Evolutionary conservation across 2,797 vertebrate species (phyloP), one percentile per base, ranked within the genome.

Genomic region (Anabas testudineus): DNA sequence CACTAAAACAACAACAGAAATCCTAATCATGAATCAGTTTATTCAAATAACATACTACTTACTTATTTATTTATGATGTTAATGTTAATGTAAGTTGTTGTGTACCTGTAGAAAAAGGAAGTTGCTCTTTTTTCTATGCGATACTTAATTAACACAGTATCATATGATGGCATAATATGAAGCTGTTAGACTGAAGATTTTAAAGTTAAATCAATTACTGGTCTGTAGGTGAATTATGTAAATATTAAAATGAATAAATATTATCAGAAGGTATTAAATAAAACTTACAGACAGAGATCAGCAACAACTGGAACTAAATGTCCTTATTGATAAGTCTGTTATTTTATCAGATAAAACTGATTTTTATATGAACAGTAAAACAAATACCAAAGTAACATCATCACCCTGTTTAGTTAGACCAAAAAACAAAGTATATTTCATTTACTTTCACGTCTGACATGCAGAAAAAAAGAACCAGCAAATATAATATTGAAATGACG

Each of bases 191-290:
- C n/a, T n/a, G 52, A 28, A 59, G 7, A 19, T 30, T 67, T 32
- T 32, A 1, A 54, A 30, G 10, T 32, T 36, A 18, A 47, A 14
- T 43, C 34, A 7, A 28, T 24, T 3, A 9, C 16, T 10, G 8
- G 10, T 32, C 36, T 12, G 22, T 62, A 15, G 1, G 37, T 4
- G 6, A 43, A 19, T 3, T 30, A 4, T 43, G 15, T 21, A 36
- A 32, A 32, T 32, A 32, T 36, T 21, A 12, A 64, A 34, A 28
- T 47, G 0, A 32, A 7, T 13, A 4, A 48, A 12, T 57, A 2
- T 51, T 49, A 14, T 62, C 8, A 67, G 2, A 32, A 12, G 1
- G 8, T 61, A 26, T 21, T 51, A 42, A 43, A 67, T 58, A n/a
- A 8, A 46, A 36, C 13, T 19, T 26, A 36, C 5, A 30, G 34